Evolutionary conservation across 2,888 invertebrate species (phyloP), one percentile per base, ranked within the genome.

Genomic region (Lapara coniferarum): DNA sequence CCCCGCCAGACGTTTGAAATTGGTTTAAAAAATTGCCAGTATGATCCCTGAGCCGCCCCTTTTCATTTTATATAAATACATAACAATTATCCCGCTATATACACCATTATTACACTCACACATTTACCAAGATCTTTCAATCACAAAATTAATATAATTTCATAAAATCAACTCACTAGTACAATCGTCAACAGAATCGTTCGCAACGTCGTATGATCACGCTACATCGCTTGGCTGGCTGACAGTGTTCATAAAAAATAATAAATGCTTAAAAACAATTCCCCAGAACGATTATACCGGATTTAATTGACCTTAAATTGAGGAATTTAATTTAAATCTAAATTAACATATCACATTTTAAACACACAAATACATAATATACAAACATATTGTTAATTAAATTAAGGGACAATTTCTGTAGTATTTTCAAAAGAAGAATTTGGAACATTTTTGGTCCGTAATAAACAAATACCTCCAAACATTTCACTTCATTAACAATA

Each of bases 71-170:
- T 19, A 63, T 63, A 63, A 63, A 63, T 63, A 19, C n/a, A 16
- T 46, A 63, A 46, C 46, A 46, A 63, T 49, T n/a, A 59, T 3
- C 30, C 49, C 19, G 1, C 12, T 63, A 63, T 63, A 63, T 63
- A 63, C 63, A 63, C 12, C 12, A 19, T 57, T 1, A 55, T 10
- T 13, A 12, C 63, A 63, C 63, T 63, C 63, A 19, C 16, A 49
- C 57, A 57, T 57, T 63, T 49, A 63, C 63, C 16, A 63, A 63
- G 63, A 63, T 63, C 63, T 63, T 63, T 63, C 63, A 63, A 63
- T 63, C 49, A 63, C 49, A 63, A 63, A 59, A 63, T 59, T 59
- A 46, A 10, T 25, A 56, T 25, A 16, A 59, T 59, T 59, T n/a
- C 37, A 58, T 37, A 46, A 59, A 63, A 63, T 63, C 46, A 46